Conservation (phyloP, 2,888 invertebrate genomes). For the Caenorhabditis uteleia region DNA sequence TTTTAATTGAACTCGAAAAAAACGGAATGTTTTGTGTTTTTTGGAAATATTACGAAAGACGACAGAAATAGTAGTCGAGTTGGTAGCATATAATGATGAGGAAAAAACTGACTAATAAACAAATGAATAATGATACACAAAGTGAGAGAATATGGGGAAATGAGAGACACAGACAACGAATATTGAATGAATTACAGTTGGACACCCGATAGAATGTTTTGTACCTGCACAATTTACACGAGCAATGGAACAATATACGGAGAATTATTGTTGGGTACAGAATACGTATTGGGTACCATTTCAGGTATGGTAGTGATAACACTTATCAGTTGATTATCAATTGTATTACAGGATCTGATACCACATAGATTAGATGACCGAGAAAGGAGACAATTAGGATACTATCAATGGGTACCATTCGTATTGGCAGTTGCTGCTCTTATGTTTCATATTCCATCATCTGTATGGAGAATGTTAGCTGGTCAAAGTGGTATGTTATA, state of each 20-base stretch:
- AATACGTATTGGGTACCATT: slow-evolving; percentile 69
- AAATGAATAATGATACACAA: background rate
- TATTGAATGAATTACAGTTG: slow-evolving; percentile 58
- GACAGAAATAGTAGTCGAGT: no score
- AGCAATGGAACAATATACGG: slow-evolving; percentile 74
- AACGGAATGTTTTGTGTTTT: no score
- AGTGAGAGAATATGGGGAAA: background rate
- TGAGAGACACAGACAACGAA: no score
- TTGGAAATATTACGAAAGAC: no score
- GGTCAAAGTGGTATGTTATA: slow-evolving; percentile 61
- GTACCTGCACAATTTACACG: slow-evolving; percentile 73
- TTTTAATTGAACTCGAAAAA: no score
- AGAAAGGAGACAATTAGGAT: slow-evolving; percentile 68
- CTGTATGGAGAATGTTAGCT: slow-evolving; percentile 68
- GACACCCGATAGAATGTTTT: slow-evolving; percentile 74
- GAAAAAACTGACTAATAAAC: no score
- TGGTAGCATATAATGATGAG: no score
- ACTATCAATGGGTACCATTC: slow-evolving; percentile 66
- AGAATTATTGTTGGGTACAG: slow-evolving; percentile 73
- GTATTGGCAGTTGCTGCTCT: slow-evolving; percentile 67
- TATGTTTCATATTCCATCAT: slow-evolving; percentile 69
- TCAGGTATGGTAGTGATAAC: slow-evolving; percentile 42
- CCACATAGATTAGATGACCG: slow-evolving; percentile 69
- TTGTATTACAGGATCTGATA: slow-evolving; percentile 68
- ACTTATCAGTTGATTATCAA: background rate